Evolutionary conservation across 1,140 invertebrate species (phyloP), one percentile per base, ranked within the genome.

Genomic region (silkworm (Bombyx mori)): DNA sequence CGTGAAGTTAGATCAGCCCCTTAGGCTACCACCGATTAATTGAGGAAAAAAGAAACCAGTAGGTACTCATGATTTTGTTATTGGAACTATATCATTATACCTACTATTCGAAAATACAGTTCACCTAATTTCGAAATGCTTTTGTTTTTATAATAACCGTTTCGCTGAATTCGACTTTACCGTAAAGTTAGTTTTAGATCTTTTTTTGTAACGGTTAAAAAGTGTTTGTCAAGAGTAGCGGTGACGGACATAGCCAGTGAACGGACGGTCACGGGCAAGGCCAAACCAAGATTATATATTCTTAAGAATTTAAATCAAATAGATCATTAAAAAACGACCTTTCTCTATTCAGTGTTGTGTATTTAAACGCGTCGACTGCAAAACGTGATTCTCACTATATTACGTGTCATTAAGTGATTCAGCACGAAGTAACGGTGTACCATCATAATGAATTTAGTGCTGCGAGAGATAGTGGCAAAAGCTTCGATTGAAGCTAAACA

Each of bases 181-280:
- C 18, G 8, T 35, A 51, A 35, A 51, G 18, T 35, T 51, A 5
- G 50, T 51, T 6, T 35, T 35, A 48, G 47, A 56, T 49, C 26
- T 52, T 46, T 58, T 47, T 44, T 48, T 48, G 9, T 10, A 56
- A n/a, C 51, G 51, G 26, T 35, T 45, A 48, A 48, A 48, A 48
- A 62, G 52, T 71, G 68, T 62, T 77, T 69, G 58, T 78, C 78
- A 76, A 73, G 75, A 73, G 72, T 66, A 75, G 66, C 74, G 68
- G 54, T 64, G 46, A 56, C 46, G 46, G 26, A 44, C 45, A 22
- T 58, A 60, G 68, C 72, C 74, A 82, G 80, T 83, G 82, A 83
- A 79, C 70, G 79, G 70, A 61, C 76, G 74, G 80, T 86, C 77
- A 83, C 77, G 77, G 82, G 73, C 82, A 86, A 86, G 82, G 82